A percentile compares a stretch with the other conserved stretches of the same genome.
These are phyloP conservation scores for Meganola albula DNA, from an alignment of 2,888 invertebrate species.

Conservation along the genomic window DNA sequence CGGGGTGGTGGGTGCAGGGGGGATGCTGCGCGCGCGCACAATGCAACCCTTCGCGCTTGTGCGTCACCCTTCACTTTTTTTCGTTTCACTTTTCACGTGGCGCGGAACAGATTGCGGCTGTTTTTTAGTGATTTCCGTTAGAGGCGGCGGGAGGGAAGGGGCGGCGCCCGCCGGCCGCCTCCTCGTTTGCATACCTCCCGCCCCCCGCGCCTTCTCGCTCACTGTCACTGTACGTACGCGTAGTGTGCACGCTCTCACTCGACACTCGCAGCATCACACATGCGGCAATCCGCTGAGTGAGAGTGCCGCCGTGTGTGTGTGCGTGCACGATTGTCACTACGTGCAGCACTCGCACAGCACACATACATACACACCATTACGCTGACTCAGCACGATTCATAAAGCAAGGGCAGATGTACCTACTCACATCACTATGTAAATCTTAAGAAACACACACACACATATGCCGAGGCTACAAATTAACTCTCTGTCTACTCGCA, in stretches of 20 bases:
- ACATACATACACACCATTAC: no score
- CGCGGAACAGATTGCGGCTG: constrained; percentile 50
- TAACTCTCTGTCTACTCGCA: no score
- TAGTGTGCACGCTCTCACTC: constrained; percentile 9
- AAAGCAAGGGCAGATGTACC: no score
- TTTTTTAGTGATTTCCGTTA: constrained; percentile 46
- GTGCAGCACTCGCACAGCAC: no score
- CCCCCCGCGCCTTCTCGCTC: constrained; percentile 10
- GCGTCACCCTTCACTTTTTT: constrained; percentile 44
- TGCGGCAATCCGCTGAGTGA: no score
- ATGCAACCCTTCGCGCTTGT: constrained; percentile 40
- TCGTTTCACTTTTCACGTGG: constrained; percentile 46
- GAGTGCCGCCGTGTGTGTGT: no score
- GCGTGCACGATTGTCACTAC: no score
- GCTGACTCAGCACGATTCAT: no score
- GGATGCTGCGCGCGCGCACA: constrained; percentile 42
- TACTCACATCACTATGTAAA: no score
- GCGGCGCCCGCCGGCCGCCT: constrained; percentile 35
- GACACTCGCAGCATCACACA: constrained; percentile 6
- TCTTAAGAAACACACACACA: no score
- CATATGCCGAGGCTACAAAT: no score
- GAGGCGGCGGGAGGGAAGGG: constrained; percentile 26
- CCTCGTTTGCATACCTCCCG: constrained; percentile 51
- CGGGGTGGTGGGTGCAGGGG: constrained; percentile 11
- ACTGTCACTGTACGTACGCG: constrained; percentile 5